Base-by-base conservation (phyloP, 2,888 invertebrate species). In the Acleris sparsana region DNA sequence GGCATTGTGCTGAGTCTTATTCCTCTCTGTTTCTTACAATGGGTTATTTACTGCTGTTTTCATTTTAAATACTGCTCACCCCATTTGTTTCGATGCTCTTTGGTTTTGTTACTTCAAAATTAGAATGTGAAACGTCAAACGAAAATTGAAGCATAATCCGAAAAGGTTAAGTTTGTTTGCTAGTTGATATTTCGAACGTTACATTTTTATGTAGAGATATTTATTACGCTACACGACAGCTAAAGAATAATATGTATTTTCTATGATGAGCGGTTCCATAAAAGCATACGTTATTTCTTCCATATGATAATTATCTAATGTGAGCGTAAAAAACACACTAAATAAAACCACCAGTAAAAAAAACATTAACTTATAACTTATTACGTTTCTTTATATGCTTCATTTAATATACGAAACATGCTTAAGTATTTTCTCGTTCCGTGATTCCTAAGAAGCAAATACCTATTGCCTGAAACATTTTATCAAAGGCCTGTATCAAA, bases 41-140 rank as follows among this genome's bases (percentile, higher is more conserved):
- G 22, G 22, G n/a, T 43, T 57, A 57, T 57, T 57, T 57, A 57
- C 57, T 44, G 57, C 57, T 57, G 25, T 57, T 46, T 44, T 46
- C 43, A 43, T 44, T 56, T 55, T 44, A 46, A 56, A 46, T 9
- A n/a, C 43, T 22, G 56, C 22, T 17, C 25, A 57, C 2, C 46
- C 46, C 57, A 25, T 46, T 56, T 44, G 43, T 56, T 56, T n/a
- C 11, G 17, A 43, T 44, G 17, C n/a, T 55, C 46, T 57, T 57
- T 2, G 33, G 44, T 7, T 39, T 46, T 43, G 39, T 43, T 33
- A 46, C 2, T 25, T 25, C 25, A 25, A 25, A 25, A 25, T 56
- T 56, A 7, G 7, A 29, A 7, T 29, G 29, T 7, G 29, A 9
- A 39, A 13, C 13, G 39, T 39, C 33, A 7, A 33, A 9, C 9